Evolutionary conservation across 2,888 invertebrate genomes (phyloP).

Genomic region (Dicyrtoma fusca): DNA sequence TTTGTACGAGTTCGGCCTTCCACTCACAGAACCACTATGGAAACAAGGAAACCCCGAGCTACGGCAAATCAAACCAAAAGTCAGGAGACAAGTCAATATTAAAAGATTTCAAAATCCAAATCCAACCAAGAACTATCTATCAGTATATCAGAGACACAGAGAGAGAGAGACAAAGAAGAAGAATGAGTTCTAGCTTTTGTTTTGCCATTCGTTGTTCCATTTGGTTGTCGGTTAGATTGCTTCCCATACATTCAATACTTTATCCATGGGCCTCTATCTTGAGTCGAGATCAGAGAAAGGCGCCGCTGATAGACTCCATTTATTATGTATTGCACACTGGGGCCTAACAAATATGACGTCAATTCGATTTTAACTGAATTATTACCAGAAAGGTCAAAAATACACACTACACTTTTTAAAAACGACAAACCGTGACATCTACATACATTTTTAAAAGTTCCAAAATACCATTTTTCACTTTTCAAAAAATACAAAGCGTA

Average conservation of each 20-base stretch:
- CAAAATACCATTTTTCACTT: no score
- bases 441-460: no score
- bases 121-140: neutral
- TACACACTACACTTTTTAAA: no score
- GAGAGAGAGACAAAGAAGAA: constrained; percentile 6
- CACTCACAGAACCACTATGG: neutral
- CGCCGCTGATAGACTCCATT: neutral
- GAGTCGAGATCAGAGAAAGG: neutral
- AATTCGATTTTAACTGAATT: no score
- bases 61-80: neutral
- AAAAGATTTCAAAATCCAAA: constrained; percentile 4
- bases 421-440: no score
- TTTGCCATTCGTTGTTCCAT: neutral
- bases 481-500: no score
- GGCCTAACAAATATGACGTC: no score
- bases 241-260: neutral
- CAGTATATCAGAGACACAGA: neutral
- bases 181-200: neutral
- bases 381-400: no score
- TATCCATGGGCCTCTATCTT: neutral
- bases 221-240: neutral
- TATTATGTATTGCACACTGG: no score
- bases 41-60: neutral
- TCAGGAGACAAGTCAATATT: neutral
- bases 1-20: no score